phyloP scores from a whole-genome alignment of 2,888 invertebrate species.

The Scotopteryx bipunctaria region DNA sequence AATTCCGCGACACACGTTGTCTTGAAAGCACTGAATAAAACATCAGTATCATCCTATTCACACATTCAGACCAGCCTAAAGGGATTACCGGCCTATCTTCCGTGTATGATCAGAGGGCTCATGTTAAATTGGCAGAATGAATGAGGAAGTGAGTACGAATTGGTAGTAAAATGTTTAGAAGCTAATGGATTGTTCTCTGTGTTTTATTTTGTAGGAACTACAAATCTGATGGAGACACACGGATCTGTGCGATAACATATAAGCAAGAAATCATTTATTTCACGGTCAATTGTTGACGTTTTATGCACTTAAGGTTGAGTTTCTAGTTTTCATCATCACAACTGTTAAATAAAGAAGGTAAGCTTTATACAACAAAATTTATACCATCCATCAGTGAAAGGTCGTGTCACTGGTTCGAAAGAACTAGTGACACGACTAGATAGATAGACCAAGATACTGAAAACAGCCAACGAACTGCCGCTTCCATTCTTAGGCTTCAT shows the following conservation, averaged over 20 bases:
- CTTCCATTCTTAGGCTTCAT: no score
- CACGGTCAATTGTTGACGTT: no score
- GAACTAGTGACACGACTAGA: no score
- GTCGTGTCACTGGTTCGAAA: no score
- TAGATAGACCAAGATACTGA: no score
- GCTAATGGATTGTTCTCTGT: conserved; percentile 53
- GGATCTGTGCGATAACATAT: not conserved
- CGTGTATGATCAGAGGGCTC: conserved; percentile 27
- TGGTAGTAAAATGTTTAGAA: conserved; percentile 49
- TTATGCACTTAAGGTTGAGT: no score
- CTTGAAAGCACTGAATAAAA: conserved; percentile 71
- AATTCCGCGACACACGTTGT: conserved; percentile 63
- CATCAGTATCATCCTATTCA: conserved; percentile 63
- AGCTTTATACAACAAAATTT: no score
- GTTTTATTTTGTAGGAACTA: conserved; percentile 26
- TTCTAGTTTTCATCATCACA: no score
- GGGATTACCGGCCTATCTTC: conserved; percentile 31
- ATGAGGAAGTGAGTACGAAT: conserved; percentile 45
- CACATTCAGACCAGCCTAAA: conserved; percentile 51
- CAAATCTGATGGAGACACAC: conserved; percentile 5
- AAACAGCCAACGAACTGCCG: no score
- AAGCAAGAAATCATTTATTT: no score
- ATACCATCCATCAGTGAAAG: no score
- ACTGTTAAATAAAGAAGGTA: no score
- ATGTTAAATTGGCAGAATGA: conserved; percentile 44